Base-by-base conservation (phyloP, 1,140 invertebrate species). In the Drosophila lini region DNA sequence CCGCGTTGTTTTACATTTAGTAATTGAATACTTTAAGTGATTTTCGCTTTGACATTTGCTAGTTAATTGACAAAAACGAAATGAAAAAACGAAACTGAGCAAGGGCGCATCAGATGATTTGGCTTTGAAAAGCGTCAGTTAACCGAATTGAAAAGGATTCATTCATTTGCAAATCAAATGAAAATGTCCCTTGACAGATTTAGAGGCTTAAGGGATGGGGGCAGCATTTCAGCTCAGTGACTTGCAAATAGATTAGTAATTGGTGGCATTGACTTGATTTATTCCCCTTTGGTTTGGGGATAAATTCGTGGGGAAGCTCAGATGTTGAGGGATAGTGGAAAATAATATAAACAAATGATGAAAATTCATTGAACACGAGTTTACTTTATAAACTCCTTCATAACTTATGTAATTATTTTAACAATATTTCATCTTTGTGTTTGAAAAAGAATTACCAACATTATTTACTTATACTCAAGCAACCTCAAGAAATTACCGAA, bases 21-120 rank as follows among this genome's bases (percentile, higher is more conserved):
- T 86, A 86, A 86, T 86, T 83, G 68, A 88, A 86, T 80, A 88
- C 84, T 88, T 88, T 88, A 83, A 86, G 80, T 88, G 83, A 88
- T 86, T 81, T 76, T 55, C 40, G 40, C 75, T 81, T 75, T 78
- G 59, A 60, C 63, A 63, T 78, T 65, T 58, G 59, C 47, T 52
- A 47, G 41, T 74, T 81, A 85, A 80, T 81, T 85, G 81, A 65
- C 67, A 77, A 75, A 55, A 55, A 38, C 34, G 13, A 55, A 55
- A 55, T 13, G 19, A 15, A 34, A 38, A 25, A 38, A 25, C 3
- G 28, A 67, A 42, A 50, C 64, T 65, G 34, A 82, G 64, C 47
- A 70, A 52, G 48, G 59, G 53, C 70, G 34, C 34, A n/a, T 31
- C 64, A 58, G 58, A 56, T 67, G 60, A 74, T 64, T 74, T 41